These are phyloP conservation scores for Atethmia centrago DNA, from an alignment of 2,888 invertebrate genomes.

Conservation along the genomic window DNA sequence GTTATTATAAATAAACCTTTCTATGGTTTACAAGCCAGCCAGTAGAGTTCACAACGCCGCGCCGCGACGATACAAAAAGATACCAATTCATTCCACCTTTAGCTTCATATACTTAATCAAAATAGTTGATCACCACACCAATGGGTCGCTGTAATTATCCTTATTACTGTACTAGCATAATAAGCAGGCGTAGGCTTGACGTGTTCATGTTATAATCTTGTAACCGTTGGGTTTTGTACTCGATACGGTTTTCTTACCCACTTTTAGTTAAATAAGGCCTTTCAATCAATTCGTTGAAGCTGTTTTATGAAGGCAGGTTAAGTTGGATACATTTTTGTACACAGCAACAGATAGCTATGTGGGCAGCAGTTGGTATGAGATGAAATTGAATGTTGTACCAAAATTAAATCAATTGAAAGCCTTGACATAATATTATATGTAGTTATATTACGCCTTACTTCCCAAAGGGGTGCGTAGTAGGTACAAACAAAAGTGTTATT, in stretches of 20 bases:
- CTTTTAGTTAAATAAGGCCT: slow-evolving; percentile 9
- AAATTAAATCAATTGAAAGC: neutral
- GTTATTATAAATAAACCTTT: neutral
- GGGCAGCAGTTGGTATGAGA: neutral
- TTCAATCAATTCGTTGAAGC: neutral
- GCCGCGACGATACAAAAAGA: neutral
- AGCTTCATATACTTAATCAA: too few species aligned
- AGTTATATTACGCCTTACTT: too few species aligned
- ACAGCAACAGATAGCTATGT: neutral
- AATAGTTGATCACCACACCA: neutral
- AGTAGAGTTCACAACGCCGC: too few species aligned
- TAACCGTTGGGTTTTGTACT: slow-evolving; percentile 19
- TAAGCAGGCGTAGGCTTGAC: slow-evolving; percentile 45
- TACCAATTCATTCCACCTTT: neutral
- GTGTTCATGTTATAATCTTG: slow-evolving; percentile 30
- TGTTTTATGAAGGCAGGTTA: neutral
- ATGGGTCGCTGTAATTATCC: neutral
- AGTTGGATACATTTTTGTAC: neutral
- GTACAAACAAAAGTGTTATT: neutral
- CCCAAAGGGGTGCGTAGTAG: neutral
- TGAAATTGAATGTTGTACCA: neutral
- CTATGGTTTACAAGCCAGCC: neutral
- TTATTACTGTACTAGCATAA: slow-evolving; percentile 10
- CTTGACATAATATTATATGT: neutral
- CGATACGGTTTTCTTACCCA: slow-evolving; percentile 49